These are phyloP conservation scores for Sebastes elongatus DNA, from an alignment of 2,797 vertebrate species.

Conservation along the genomic window DNA sequence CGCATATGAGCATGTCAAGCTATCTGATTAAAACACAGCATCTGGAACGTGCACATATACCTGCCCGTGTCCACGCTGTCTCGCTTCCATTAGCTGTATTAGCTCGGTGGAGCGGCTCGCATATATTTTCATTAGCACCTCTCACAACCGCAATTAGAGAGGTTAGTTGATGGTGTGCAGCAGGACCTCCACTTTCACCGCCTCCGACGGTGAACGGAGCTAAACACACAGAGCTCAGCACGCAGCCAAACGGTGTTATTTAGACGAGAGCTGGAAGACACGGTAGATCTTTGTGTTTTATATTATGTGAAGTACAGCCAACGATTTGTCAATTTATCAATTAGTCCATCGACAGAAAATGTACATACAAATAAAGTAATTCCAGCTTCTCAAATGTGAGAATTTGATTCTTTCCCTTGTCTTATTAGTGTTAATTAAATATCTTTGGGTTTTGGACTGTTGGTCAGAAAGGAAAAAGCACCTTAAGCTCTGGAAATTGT, in stretches of 20 bases:
- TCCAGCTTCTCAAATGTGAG: not conserved
- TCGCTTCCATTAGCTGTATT: constrained; percentile 72
- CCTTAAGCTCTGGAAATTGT: not conserved
- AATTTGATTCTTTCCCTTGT: not conserved
- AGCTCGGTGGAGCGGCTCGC: constrained; percentile 61
- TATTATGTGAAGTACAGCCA: not conserved
- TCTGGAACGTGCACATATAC: constrained; percentile 35
- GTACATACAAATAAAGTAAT: not conserved
- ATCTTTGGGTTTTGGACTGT: not conserved
- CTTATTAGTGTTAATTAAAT: not conserved
- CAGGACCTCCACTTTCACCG: constrained; percentile 43
- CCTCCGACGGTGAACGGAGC: constrained; percentile 32
- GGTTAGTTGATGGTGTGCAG: constrained; percentile 65
- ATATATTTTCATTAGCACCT: constrained; percentile 80
- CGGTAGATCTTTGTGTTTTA: not conserved
- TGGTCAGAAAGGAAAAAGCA: not conserved
- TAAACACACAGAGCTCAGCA: constrained; percentile 23
- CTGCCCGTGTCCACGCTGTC: constrained; percentile 52
- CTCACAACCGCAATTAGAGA: constrained; percentile 68
- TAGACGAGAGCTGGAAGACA: not conserved
- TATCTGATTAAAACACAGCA: constrained; percentile 57
- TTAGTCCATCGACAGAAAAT: not conserved
- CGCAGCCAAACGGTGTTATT: not conserved
- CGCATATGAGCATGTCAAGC: constrained; percentile 53
- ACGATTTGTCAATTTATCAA: not conserved